Evolutionary conservation across 2,888 invertebrate species (phyloP).

Genomic region (Macrophya alboannulata): DNA sequence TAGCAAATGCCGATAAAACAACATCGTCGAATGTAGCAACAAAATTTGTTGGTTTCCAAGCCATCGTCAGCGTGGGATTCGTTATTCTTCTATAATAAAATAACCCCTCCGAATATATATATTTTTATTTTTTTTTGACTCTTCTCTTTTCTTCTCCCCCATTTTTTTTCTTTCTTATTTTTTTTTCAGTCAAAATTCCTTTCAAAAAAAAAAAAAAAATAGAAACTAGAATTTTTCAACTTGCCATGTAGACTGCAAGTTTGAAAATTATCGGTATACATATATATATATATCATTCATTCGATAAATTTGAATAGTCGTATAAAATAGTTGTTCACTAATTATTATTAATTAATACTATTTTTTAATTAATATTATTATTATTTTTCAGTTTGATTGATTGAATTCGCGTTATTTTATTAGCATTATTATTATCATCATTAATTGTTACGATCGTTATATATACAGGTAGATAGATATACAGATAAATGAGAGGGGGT

Average conservation of each 20-base stretch:
- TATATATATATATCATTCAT: too few species aligned
- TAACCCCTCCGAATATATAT: neutral
- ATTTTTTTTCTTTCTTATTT: neutral
- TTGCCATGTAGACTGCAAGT: neutral
- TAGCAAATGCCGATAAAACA: conserved; percentile 81
- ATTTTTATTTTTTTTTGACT: conserved; percentile 13
- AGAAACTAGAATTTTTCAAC: neutral
- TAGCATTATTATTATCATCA: too few species aligned
- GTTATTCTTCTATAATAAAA: conserved; percentile 24
- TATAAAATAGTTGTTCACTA: too few species aligned
- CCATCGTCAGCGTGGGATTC: conserved; percentile 9
- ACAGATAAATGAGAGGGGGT: neutral
- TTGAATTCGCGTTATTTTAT: too few species aligned
- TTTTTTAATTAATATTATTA: too few species aligned
- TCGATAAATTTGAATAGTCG: too few species aligned
- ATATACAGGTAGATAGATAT: neutral
- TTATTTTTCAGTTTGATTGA: too few species aligned
- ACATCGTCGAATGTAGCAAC: conserved; percentile 61
- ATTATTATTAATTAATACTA: too few species aligned
- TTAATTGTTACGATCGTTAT: too few species aligned
- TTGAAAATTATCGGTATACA: neutral
- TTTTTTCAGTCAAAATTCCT: neutral
- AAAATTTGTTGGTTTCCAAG: conserved; percentile 40
- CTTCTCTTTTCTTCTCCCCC: neutral
- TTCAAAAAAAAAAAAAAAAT: neutral